These are phyloP conservation scores for Aradophagus sp. DNA, from an alignment of 1,140 invertebrate genomes.

Conservation along the genomic window DNA sequence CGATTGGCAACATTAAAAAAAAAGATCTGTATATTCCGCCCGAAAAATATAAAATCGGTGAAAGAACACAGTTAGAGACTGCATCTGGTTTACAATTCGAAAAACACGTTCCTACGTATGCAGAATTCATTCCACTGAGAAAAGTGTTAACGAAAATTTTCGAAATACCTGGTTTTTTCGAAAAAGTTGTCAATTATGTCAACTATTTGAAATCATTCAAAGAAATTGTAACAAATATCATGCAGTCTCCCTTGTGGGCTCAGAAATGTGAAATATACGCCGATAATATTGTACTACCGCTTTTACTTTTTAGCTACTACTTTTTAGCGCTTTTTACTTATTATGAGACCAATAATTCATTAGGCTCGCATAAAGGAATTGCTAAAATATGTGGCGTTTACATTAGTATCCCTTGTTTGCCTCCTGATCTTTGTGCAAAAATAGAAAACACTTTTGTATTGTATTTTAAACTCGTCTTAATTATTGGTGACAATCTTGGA, in stretches of 20 bases:
- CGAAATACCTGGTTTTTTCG: slow-evolving; percentile 35
- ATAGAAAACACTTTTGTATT: slow-evolving; percentile 61
- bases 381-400: slow-evolving; percentile 60
- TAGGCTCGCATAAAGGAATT: slow-evolving; percentile 49
- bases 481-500: too few species aligned
- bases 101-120: neutral
- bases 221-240: slow-evolving; percentile 46
- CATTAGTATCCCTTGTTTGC: slow-evolving; percentile 58
- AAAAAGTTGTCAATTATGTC: slow-evolving; percentile 24
- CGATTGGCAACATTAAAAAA: slow-evolving; percentile 8
- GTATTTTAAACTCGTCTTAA: too few species aligned
- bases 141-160: slow-evolving; percentile 45
- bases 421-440: slow-evolving; percentile 48
- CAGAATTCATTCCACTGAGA: slow-evolving; percentile 29
- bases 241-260: slow-evolving; percentile 61
- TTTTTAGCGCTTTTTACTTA: too few species aligned
- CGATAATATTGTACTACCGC: neutral
- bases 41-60: slow-evolving; percentile 3
- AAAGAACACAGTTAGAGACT: slow-evolving; percentile 9
- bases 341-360: slow-evolving; percentile 15
- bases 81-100: slow-evolving; percentile 2
- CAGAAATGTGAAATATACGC: slow-evolving; percentile 7
- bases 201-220: slow-evolving; percentile 24
- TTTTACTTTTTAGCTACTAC: slow-evolving; percentile 12
- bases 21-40: slow-evolving; percentile 14